Conservation (phyloP, 2,113 vertebrate genomes). For the Pitta sordida region DNA sequence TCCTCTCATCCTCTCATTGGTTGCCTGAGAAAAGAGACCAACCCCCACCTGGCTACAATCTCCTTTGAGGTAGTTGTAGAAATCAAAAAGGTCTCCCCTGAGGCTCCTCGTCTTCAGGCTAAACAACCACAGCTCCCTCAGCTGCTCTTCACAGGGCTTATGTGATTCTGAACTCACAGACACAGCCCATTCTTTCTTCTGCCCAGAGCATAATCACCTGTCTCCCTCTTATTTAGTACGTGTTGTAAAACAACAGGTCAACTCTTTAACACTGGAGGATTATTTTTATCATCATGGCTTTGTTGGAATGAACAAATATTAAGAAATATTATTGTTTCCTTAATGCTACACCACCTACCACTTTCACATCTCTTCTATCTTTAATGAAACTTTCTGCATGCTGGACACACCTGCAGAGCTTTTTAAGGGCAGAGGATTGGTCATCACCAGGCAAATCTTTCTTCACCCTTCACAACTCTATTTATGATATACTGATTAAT, state of each 20-base stretch:
- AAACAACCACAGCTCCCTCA: too few species aligned
- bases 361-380: background rate
- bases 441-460: background rate
- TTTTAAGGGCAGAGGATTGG: constrained; percentile 1
- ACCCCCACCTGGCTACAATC: too few species aligned
- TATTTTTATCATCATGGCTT: background rate
- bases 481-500: constrained; percentile 70
- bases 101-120: too few species aligned
- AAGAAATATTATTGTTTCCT: background rate
- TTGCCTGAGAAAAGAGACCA: too few species aligned
- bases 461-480: constrained; percentile 5
- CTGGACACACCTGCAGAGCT: constrained; percentile 5
- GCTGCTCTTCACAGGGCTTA: too few species aligned
- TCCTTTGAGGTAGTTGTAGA: too few species aligned
- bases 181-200: background rate
- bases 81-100: too few species aligned
- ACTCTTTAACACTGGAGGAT: background rate
- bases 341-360: background rate
- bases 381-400: background rate
- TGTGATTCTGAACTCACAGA: background rate
- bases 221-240: background rate
- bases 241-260: background rate
- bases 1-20: too few species aligned
- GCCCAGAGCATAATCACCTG: background rate
- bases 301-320: background rate